phyloP scores from a whole-genome alignment of 2,797 vertebrate species.

The Neomorphus geoffroyi region DNA sequence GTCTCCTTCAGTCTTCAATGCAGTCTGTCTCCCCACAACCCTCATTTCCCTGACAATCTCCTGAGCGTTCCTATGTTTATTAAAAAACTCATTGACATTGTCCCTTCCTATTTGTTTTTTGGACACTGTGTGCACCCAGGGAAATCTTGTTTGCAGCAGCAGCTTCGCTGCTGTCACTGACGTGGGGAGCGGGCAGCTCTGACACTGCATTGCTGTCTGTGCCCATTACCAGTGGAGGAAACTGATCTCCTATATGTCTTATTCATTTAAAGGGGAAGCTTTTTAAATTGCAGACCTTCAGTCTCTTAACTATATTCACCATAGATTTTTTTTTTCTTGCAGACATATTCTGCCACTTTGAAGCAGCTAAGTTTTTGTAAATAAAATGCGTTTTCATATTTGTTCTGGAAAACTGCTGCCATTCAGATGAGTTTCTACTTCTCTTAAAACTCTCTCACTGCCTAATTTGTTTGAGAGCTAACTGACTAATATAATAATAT shows the following conservation, averaged over 20 bases:
- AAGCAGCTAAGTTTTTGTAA: neutral
- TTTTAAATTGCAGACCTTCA: neutral
- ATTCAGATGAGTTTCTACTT: neutral
- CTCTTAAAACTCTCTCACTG: neutral
- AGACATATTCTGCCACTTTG: conserved; percentile 8
- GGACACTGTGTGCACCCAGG: neutral
- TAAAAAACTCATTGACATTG: neutral
- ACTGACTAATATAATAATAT: neutral
- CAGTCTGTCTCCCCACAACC: neutral
- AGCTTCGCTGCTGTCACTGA: neutral
- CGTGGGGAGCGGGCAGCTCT: neutral
- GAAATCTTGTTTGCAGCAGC: neutral
- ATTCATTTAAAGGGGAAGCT: neutral
- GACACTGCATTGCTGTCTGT: neutral
- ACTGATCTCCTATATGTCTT: neutral
- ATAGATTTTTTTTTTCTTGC: neutral
- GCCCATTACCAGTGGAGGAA: neutral
- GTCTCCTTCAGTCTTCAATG: neutral
- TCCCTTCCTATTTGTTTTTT: neutral
- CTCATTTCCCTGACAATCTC: neutral
- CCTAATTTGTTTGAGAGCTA: neutral
- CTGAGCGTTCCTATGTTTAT: neutral
- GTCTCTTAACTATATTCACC: neutral
- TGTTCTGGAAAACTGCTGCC: neutral
- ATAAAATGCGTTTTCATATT: neutral